Evolutionary conservation across 2,113 vertebrate genomes (phyloP).

Genomic region (Noturus placidus): DNA sequence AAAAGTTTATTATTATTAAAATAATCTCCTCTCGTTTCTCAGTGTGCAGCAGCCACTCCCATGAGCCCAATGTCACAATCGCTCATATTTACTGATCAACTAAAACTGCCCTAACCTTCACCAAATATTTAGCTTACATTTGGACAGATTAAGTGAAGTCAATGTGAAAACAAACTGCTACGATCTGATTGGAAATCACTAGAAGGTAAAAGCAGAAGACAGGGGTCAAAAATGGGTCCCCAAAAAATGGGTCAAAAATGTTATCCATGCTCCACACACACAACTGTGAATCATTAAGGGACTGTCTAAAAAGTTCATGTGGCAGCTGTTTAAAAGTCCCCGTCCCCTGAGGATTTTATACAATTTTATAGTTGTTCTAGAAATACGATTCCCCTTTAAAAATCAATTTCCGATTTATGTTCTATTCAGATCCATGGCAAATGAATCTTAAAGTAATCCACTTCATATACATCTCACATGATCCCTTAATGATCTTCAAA

Average conservation of each 20-base stretch:
- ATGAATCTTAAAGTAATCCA: background rate
- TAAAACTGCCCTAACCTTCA: background rate
- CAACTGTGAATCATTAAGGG: background rate
- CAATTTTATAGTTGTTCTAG: background rate
- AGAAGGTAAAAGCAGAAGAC: background rate
- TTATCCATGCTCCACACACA: background rate
- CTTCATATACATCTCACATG: background rate
- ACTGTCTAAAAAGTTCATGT: background rate
- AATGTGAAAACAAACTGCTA: background rate
- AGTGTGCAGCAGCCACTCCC: background rate
- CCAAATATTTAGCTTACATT: background rate
- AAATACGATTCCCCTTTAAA: background rate
- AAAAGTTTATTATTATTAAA: background rate
- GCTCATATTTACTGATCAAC: slow-evolving; percentile 14
- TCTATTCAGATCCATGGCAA: background rate
- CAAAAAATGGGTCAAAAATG: background rate
- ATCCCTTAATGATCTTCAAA: background rate
- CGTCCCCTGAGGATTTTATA: background rate
- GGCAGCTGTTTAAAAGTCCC: background rate
- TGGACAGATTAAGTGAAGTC: background rate
- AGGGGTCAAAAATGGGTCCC: background rate
- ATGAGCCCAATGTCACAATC: slow-evolving; percentile 22
- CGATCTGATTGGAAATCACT: background rate
- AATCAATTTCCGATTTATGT: background rate
- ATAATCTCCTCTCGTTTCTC: background rate